phyloP scores from a whole-genome alignment of 53 echinoderm and acorn worm genomes.

The Temnopleurus reevesii region DNA sequence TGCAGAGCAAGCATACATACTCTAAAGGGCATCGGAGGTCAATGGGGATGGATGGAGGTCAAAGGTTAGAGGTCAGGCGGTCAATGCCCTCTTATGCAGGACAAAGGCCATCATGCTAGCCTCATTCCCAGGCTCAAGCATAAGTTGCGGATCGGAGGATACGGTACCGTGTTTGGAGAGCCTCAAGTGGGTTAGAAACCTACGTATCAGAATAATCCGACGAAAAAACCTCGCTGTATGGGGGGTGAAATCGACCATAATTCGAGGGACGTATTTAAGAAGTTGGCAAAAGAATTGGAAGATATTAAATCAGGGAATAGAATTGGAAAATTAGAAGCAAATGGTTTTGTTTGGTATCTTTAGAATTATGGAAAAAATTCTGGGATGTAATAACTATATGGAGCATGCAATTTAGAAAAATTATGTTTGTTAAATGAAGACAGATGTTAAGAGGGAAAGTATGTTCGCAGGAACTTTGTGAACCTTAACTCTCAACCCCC shows the following conservation, averaged over 20 bases:
- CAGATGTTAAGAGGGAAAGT: too few species aligned
- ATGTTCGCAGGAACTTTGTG: too few species aligned
- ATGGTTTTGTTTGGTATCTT: background rate
- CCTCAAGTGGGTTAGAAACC: slow-evolving; percentile 1
- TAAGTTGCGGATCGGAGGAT: background rate
- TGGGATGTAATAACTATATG: background rate
- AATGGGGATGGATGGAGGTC: slow-evolving; percentile 55
- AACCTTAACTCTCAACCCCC: too few species aligned
- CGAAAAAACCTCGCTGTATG: background rate
- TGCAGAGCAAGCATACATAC: slow-evolving; percentile 62
- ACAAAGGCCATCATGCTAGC: slow-evolving; percentile 30
- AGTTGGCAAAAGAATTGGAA: background rate
- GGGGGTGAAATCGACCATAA: background rate
- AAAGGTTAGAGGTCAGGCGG: slow-evolving; percentile 46
- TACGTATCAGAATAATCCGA: slow-evolving; percentile 13
- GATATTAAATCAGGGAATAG: background rate
- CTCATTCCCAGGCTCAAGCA: slow-evolving; percentile 51
- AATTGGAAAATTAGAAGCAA: background rate
- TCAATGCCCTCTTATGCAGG: slow-evolving; percentile 50
- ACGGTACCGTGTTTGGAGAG: background rate
- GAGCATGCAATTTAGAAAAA: background rate
- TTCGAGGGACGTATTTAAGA: background rate
- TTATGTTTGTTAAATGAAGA: too few species aligned
- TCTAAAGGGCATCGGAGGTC: slow-evolving; percentile 47
- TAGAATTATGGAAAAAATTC: background rate